Base-by-base conservation (phyloP, 2,113 vertebrate genomes). In the Odontesthes bonariensis region DNA sequence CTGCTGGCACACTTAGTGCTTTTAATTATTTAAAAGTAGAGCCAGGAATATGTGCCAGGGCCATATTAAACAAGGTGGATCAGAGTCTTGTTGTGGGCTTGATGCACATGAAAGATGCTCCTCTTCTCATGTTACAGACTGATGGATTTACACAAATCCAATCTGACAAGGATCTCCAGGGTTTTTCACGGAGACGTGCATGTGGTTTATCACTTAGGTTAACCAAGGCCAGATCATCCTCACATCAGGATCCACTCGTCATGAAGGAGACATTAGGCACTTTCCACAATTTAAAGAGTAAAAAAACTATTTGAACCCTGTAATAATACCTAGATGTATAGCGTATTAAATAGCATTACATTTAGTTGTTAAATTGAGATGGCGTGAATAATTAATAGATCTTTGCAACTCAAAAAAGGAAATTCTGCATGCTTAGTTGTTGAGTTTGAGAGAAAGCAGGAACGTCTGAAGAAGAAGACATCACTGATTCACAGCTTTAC, bases 11-110 rank as follows among this genome's bases (percentile, higher is more conserved):
- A 71, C 81, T 90, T 89, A 95, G 71, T 90, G 88, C 60, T 82
- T 91, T 95, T 89, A 94, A 95, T 95, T 94, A 95, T 94, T 95
- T 89, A 95, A 65, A 70, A 51, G 64, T 59, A 59, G 71, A 73
- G 89, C 61, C 55, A 82, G 79, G 23, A 52, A 84, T 61, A 73
- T 19, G 67, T 56, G 31, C 58, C 42, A 75, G 31, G 54, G 38
- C 73, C 72, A 69, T 77, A 77, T 57, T 90, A 87, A 86, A 92
- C 62, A 82, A 70, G 83, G 75, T 57, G 72, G 74, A 85, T 81
- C 75, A 32, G 83, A 75, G 73, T 80, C 5, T 69, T 70, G 42
- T 72, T 81, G 85, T 93, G 86, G 90, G 88, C 81, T 90, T 77
- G 74, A 90, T 89, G 79, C 79, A 76, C 77, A 70, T 78, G 59